These are phyloP conservation scores for Oeneis ivallda DNA, from an alignment of 2,888 invertebrate genomes.

Conservation along the genomic window DNA sequence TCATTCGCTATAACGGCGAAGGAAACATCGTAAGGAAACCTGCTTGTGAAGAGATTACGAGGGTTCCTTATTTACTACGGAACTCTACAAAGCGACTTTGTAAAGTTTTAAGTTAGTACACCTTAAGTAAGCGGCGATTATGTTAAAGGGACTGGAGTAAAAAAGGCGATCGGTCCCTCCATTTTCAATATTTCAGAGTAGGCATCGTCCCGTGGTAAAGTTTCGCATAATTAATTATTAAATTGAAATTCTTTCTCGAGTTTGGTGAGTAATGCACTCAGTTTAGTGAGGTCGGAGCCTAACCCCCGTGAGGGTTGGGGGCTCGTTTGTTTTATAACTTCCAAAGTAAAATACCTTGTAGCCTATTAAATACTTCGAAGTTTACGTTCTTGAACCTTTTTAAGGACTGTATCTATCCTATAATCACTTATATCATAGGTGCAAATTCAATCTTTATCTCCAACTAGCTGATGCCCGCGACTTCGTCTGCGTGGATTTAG, in stretches of 20 bases:
- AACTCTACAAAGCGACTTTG: not conserved
- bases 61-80: too few relatives aligned
- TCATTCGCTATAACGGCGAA: too few relatives aligned
- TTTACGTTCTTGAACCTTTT: constrained; percentile 29
- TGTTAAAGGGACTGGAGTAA: not conserved
- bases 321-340: constrained; percentile 41
- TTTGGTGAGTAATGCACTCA: constrained; percentile 41
- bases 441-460: too few relatives aligned
- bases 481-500: too few relatives aligned
- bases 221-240: constrained; percentile 52
- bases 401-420: not conserved
- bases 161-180: constrained; percentile 37
- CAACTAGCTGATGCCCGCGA: too few relatives aligned
- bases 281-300: constrained; percentile 39
- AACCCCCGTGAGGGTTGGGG: constrained; percentile 36
- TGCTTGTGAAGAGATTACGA: too few relatives aligned
- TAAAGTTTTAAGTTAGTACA: not conserved
- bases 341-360: constrained; percentile 41
- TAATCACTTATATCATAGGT: not conserved
- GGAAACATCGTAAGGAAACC: too few relatives aligned
- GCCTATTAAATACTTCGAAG: constrained; percentile 35
- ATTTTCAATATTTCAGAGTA: constrained; percentile 48
- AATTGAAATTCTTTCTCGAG: constrained; percentile 48
- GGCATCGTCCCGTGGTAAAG: constrained; percentile 39
- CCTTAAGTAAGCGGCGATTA: not conserved